These are phyloP conservation scores for Myiopsitta monachus DNA, from an alignment of 2,113 vertebrate species.

Conservation along the genomic window DNA sequence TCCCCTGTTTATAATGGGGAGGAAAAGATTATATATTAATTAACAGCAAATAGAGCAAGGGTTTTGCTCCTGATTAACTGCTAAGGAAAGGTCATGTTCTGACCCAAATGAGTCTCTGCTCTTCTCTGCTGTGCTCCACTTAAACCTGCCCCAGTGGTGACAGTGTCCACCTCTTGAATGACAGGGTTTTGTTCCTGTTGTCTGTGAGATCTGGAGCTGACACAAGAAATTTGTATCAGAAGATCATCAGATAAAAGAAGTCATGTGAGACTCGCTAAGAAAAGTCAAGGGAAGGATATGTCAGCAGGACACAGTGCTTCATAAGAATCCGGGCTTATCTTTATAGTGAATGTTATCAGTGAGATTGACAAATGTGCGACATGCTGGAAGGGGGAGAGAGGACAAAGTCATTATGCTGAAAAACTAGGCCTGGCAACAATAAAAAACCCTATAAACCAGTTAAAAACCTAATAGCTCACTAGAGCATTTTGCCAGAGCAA, in stretches of 20 bases:
- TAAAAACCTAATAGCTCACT: conserved; percentile 67
- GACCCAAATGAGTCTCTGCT: neutral
- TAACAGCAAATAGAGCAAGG: rapidly evolving
- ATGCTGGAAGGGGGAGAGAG: conserved; percentile 36
- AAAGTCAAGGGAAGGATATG: neutral
- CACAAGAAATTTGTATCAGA: conserved; percentile 40
- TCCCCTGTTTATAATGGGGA: neutral
- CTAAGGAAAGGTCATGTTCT: neutral
- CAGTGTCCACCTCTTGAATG: neutral
- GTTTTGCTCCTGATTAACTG: neutral
- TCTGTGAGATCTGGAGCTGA: conserved; percentile 7
- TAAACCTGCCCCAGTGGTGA: neutral
- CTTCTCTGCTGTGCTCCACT: neutral
- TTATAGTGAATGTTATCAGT: neutral
- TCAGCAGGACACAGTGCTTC: conserved; percentile 11
- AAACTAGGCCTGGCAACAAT: conserved; percentile 45
- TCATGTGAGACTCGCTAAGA: neutral
- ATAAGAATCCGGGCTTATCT: neutral
- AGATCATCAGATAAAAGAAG: conserved; percentile 46
- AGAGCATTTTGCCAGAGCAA: conserved; percentile 50
- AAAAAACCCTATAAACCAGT: conserved; percentile 58
- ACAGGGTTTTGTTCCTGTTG: neutral
- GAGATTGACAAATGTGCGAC: conserved; percentile 30
- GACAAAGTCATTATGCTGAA: conserved; percentile 58
- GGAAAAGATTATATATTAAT: neutral